Conservation (phyloP, 2,113 vertebrate species). For the Melanocharis versteri region DNA sequence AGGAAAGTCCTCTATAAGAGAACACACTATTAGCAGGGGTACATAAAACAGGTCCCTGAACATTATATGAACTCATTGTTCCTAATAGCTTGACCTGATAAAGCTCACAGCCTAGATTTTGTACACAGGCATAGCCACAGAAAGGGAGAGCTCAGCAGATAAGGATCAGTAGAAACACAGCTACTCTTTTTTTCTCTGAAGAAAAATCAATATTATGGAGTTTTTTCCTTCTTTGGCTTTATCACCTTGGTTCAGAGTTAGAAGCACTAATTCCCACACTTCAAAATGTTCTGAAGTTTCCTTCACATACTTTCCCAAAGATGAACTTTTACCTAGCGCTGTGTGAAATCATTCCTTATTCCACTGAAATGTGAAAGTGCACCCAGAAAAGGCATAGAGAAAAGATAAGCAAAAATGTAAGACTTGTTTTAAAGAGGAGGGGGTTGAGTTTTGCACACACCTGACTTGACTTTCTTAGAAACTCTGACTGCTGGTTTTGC, state of each 20-base stretch:
- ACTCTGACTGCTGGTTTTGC: background rate
- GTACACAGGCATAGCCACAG: background rate
- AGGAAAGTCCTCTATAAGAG: background rate
- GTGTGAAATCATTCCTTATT: constrained; percentile 8
- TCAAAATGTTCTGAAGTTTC: constrained; percentile 38
- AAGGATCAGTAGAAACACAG: background rate
- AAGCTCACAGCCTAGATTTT: background rate
- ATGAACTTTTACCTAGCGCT: constrained; percentile 16
- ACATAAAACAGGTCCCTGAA: background rate
- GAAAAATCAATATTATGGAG: constrained; percentile 27
- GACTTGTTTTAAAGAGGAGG: background rate
- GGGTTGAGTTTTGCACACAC: background rate
- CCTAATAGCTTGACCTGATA: background rate
- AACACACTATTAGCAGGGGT: background rate
- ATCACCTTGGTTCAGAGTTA: background rate
- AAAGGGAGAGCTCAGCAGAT: background rate
- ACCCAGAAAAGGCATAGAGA: background rate
- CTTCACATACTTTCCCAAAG: background rate
- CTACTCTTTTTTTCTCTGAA: background rate
- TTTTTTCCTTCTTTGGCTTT: background rate
- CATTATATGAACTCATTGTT: background rate
- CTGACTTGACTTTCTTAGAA: background rate
- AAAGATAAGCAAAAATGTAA: background rate
- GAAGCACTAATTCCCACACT: background rate
- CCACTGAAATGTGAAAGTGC: constrained; percentile 24